A percentile compares a stretch with the other conserved stretches of the same genome.
phyloP scores from a whole-genome alignment of 2,113 vertebrate genomes.

The Sphaerodactylus townsendi region DNA sequence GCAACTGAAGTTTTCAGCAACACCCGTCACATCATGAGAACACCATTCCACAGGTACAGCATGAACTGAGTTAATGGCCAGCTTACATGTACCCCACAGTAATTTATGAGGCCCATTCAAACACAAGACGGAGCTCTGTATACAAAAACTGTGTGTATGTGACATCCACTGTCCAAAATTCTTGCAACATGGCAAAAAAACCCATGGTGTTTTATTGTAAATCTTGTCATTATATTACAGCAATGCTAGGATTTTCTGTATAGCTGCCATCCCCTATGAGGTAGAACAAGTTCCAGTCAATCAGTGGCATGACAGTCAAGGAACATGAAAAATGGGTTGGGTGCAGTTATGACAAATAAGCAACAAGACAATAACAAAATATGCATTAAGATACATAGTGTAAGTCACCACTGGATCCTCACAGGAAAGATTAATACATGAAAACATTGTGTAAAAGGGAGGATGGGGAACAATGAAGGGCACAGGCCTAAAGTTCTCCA shows the following conservation, averaged over 20 bases:
- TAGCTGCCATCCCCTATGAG: no score
- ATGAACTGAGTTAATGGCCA: neutral
- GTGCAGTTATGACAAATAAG: neutral
- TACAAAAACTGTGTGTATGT: neutral
- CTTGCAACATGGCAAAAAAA: neutral
- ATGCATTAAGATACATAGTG: neutral
- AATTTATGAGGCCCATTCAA: neutral
- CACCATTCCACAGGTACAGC: neutral
- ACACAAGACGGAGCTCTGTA: neutral
- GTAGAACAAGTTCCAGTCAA: neutral
- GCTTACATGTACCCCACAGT: neutral
- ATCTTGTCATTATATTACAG: neutral
- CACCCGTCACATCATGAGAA: neutral
- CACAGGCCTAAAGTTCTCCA: no score
- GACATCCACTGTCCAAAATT: neutral
- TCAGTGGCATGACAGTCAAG: neutral
- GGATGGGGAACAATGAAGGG: neutral
- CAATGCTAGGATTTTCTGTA: neutral
- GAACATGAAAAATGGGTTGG: neutral
- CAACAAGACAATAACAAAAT: no score
- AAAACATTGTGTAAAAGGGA: neutral
- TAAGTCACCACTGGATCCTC: neutral
- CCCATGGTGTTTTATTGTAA: no score
- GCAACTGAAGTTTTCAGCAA: neutral
- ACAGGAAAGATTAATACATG: neutral